Evolutionary conservation across 1,140 invertebrate species (phyloP), one percentile per base, ranked within the genome.

Genomic region (Polypedilum vanderplanki): DNA sequence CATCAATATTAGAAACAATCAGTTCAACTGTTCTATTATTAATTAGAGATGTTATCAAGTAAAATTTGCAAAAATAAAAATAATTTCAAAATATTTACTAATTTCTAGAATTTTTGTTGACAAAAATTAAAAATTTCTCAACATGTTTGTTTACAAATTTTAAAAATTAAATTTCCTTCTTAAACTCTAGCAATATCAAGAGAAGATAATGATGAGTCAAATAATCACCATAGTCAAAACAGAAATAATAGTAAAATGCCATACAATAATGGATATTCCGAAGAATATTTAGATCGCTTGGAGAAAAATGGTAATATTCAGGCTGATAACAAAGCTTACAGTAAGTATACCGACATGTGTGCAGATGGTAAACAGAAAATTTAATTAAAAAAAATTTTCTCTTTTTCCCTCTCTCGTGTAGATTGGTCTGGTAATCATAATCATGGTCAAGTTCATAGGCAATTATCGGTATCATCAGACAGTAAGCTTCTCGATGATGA

Each of bases 381-480:
- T 70, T 70, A 70, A 70, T 70, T 70, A 70, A 70, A 70, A 18
- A 7, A 40, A 17, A 77, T 76, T 75, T 78, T 67, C 20, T 79
- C 78, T 78, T 78, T 79, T 76, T 79, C 75, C 79, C 24, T 82
- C 82, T 76, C 78, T 79, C 79, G 83, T 81, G 24, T 84, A 91
- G 90, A 90, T 84, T 94, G 92, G 92, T 89, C 90, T 81, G 89
- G 89, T 80, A 86, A 88, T 77, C 88, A 90, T 33, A 33, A 33
- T 80, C 92, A 92, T 79, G 90, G 91, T 78, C 88, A 91, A 78
- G 93, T 95, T 76, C 90, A 93, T 79, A 87, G 93, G 78, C 93
- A 95, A 83, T 86, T 95, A 78, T 95, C 93, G 20, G 93, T 95
- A 77, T 95, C 93, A 74, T 94, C 92, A 78, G 93, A 95, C 86